Conservation (phyloP, 2,113 vertebrate species). For the Chascanopsetta lugubris region DNA sequence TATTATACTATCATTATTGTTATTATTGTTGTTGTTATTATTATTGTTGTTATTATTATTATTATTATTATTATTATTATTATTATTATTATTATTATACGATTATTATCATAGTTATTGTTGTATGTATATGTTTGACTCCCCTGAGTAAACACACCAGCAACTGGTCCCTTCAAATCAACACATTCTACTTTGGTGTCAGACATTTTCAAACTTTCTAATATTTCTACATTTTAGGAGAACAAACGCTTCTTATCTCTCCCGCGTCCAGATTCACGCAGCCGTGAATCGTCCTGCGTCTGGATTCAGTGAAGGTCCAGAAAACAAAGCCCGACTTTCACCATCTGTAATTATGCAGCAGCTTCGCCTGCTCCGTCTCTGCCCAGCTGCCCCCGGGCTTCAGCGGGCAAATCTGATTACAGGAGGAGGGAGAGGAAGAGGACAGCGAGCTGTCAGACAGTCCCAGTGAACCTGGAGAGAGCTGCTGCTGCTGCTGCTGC, state of each 20-base stretch:
- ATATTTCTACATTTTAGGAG: background rate
- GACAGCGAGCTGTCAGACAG: slow-evolving; percentile 14
- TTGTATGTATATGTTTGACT: too few species aligned
- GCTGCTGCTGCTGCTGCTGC: too few species aligned
- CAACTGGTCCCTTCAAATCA: too few species aligned
- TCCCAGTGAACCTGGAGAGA: slow-evolving; percentile 25
- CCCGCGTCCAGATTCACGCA: slow-evolving; percentile 38
- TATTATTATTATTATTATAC: too few species aligned
- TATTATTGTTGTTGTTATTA: too few species aligned
- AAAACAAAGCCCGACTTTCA: slow-evolving; percentile 53
- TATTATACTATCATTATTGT: too few species aligned
- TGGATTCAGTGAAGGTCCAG: slow-evolving; percentile 62
- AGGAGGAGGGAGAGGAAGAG: slow-evolving; percentile 31
- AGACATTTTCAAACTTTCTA: background rate
- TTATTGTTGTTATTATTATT: too few species aligned
- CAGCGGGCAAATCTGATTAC: slow-evolving; percentile 47
- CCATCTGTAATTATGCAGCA: slow-evolving; percentile 60
- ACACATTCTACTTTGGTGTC: too few species aligned
- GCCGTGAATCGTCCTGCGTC: slow-evolving; percentile 20
- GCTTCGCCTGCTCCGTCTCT: slow-evolving; percentile 46
- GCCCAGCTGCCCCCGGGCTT: slow-evolving; percentile 32
- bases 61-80: too few species aligned
- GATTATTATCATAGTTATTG: too few species aligned
- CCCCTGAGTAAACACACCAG: too few species aligned
- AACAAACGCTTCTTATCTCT: slow-evolving; percentile 26